Percentiles rank a stretch among this genome's conserved stretches.
Conservation (phyloP, 2,888 invertebrate genomes). For the Caenorhabditis zanzibari region DNA sequence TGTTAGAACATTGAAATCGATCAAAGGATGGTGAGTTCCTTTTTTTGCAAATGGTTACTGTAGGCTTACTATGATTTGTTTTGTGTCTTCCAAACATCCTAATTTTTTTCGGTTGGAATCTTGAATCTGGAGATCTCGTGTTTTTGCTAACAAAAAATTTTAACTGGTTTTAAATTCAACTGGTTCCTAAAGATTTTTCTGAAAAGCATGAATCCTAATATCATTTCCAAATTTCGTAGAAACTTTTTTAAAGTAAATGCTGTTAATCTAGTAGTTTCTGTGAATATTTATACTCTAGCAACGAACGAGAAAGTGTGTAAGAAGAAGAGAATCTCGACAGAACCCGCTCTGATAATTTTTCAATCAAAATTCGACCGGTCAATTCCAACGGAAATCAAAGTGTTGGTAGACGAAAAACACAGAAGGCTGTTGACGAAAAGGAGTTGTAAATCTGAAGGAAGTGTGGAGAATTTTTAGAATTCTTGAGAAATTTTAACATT, state of each 20-base stretch:
- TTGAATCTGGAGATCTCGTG: no score
- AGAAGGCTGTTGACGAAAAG: neutral
- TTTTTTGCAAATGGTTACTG: no score
- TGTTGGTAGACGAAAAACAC: slow-evolving; percentile 4
- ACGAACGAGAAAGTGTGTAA: slow-evolving; percentile 27
- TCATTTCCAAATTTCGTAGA: no score
- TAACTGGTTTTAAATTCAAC: neutral
- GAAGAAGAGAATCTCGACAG: slow-evolving; percentile 11
- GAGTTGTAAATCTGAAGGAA: neutral
- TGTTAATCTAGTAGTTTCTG: neutral
- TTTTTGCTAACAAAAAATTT: no score
- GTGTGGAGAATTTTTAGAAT: neutral
- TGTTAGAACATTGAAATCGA: slow-evolving; percentile 30
- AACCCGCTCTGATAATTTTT: slow-evolving; percentile 20
- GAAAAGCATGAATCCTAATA: no score
- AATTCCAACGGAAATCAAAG: slow-evolving; percentile 4
- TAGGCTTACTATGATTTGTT: no score
- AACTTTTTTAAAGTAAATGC: neutral
- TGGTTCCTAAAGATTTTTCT: neutral
- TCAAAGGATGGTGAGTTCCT: slow-evolving; percentile 38
- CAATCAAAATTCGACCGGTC: slow-evolving; percentile 37
- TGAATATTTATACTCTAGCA: slow-evolving; percentile 25
- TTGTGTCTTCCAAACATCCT: no score
- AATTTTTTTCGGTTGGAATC: no score
- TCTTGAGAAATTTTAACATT: neutral